Percentiles rank a stretch among this genome's conserved stretches.
These are phyloP conservation scores for Prunella fulvescens DNA, from an alignment of 2,113 vertebrate genomes.

Conservation along the genomic window DNA sequence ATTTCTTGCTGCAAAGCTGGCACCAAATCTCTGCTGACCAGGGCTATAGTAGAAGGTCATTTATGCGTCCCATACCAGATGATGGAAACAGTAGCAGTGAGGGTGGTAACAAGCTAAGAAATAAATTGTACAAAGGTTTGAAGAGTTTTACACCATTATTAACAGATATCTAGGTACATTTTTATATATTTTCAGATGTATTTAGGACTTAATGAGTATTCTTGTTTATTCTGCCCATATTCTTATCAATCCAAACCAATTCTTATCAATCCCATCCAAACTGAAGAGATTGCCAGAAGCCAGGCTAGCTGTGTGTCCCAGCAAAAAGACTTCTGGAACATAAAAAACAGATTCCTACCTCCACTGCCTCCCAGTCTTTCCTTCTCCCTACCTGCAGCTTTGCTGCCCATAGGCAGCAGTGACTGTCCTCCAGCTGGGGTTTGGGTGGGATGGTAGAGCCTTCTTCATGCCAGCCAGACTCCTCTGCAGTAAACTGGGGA, in stretches of 20 bases:
- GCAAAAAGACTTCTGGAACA: neutral
- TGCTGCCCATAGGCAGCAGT: neutral
- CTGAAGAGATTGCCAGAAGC: neutral
- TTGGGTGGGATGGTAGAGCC: constrained; percentile 36
- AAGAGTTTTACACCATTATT: neutral
- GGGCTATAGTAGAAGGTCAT: neutral
- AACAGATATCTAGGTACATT: neutral
- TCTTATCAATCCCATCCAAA: neutral
- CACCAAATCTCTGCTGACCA: neutral
- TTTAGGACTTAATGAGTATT: neutral
- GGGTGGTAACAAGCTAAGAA: neutral
- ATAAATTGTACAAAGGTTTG: neutral
- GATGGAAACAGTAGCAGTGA: neutral
- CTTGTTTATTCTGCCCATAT: neutral
- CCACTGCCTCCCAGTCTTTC: neutral
- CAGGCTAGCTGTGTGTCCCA: neutral
- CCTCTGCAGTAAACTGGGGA: constrained; percentile 49
- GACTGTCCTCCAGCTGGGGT: neutral
- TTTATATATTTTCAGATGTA: neutral
- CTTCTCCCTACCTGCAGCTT: neutral
- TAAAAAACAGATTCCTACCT: neutral
- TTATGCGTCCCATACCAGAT: neutral
- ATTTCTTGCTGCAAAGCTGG: constrained; percentile 17
- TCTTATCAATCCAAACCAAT: too few relatives aligned
- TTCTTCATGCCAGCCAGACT: constrained; percentile 45